Conservation (phyloP, 1,140 invertebrate genomes). For the Camponotus vicinus region DNA sequence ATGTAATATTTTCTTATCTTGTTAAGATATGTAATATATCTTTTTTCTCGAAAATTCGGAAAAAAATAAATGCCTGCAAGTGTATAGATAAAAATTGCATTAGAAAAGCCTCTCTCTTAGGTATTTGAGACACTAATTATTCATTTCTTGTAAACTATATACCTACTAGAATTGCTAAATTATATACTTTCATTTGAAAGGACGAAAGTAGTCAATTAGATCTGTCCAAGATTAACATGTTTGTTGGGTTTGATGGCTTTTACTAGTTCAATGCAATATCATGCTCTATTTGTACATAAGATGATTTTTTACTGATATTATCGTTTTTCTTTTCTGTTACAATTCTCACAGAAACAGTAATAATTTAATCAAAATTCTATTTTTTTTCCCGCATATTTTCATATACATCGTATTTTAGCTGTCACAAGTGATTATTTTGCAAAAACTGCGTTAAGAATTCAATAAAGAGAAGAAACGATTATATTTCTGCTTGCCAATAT, state of each 20-base stretch:
- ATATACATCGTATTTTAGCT: background rate
- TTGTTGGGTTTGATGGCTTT: too few species aligned
- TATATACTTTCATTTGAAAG: background rate
- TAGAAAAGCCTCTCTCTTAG: background rate
- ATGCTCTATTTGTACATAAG: background rate
- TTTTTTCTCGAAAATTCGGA: background rate
- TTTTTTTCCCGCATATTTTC: background rate
- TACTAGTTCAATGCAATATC: slow-evolving; percentile 1
- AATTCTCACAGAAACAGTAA: too few species aligned
- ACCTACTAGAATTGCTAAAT: background rate
- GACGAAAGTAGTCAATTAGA: slow-evolving; percentile 22
- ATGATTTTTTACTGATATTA: background rate
- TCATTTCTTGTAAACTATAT: background rate
- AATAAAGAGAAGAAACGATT: background rate
- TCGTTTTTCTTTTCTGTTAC: slow-evolving; percentile 3
- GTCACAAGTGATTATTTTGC: background rate
- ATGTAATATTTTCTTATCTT: background rate
- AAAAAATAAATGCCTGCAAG: background rate
- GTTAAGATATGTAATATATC: background rate
- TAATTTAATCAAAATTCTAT: background rate
- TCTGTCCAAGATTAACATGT: background rate
- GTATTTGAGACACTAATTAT: background rate
- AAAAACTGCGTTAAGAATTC: background rate
- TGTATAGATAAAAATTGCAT: background rate
- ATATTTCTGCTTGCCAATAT: background rate